Base-by-base conservation (phyloP, 2,888 invertebrate genomes). In the Agrenia bidenticulata region DNA sequence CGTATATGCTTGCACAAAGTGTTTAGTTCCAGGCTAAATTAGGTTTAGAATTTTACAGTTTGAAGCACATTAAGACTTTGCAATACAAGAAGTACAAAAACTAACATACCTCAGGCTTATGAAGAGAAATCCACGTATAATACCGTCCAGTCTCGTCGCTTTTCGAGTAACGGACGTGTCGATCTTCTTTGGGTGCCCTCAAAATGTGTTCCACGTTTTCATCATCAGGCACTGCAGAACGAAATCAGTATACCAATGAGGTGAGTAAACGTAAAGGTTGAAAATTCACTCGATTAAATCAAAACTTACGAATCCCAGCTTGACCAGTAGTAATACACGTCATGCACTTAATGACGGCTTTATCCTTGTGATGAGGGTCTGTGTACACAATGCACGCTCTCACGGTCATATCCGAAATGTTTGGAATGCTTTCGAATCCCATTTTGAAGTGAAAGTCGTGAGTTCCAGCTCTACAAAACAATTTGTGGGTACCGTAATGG, bases 341-440 rank as follows among this genome's bases (percentile, higher is more conserved):
- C 4, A 45, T 4, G 15, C 45, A 45, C 45, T 19, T 45, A 9
- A 9, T 5, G n/a, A 45, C 45, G 15, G 45, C 45, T 5, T 17
- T 17, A 5, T 45, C 45, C 4, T 15, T 5, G 19, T 17, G 19
- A 5, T 45, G 45, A 9, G 45, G 9, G 4, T 45, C 45, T 5
- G 5, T 45, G 45, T 9, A 45, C 4, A 19, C 45, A 5, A 45
- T n/a, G 5, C 15, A 15, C 4, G n/a, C 45, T 11, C 45, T 5
- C 5, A 45, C 5, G 5, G 5, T 4, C 45, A 15, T 17, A 17
- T n/a, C 41, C 27, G 42, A 11, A 7, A 11, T 23, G 17, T 23
- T n/a, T 4, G 26, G 23, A 9, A 58, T 58, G 2, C 2, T 15
- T 24, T 45, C 24, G 17, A 58, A 58, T n/a, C 45, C 49, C 58